Percentiles rank a stretch among this genome's conserved stretches.
These are phyloP conservation scores for Epirrhoe tristata DNA, from an alignment of 2,888 invertebrate genomes.

Conservation along the genomic window DNA sequence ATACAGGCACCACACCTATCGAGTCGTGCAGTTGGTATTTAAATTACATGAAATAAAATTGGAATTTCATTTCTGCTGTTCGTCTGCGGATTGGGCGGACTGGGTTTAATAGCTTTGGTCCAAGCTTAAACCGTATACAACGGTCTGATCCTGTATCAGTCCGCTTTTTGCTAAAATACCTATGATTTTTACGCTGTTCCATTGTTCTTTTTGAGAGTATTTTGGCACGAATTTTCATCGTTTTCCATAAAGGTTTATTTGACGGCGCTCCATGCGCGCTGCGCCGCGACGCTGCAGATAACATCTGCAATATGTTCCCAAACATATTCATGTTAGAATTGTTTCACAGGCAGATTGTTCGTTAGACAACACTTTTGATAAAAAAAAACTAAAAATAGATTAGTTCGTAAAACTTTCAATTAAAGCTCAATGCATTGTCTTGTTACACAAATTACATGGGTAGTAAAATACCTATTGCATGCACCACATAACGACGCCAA, in stretches of 20 bases:
- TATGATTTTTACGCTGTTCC: slow-evolving; percentile 8
- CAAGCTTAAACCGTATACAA: background rate
- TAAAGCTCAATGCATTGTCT: slow-evolving; percentile 21
- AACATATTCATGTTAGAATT: background rate
- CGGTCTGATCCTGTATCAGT: background rate
- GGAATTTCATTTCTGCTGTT: background rate
- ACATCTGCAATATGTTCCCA: slow-evolving; percentile 4
- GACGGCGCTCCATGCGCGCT: slow-evolving; percentile 12
- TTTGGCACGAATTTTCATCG: slow-evolving; percentile 20
- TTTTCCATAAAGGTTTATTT: slow-evolving; percentile 26
- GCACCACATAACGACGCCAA: slow-evolving; percentile 20
- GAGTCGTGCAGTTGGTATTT: background rate
- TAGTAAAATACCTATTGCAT: slow-evolving; percentile 15
- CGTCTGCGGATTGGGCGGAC: background rate
- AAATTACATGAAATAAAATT: slow-evolving; percentile 2
- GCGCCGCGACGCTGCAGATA: slow-evolving; percentile 2
- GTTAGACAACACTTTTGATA: background rate
- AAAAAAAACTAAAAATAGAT: background rate
- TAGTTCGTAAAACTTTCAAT: slow-evolving; percentile 19
- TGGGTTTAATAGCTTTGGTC: background rate
- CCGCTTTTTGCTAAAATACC: slow-evolving; percentile 13
- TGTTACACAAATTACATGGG: slow-evolving; percentile 25
- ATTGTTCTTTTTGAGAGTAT: slow-evolving; percentile 8
- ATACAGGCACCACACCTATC: background rate
- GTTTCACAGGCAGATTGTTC: background rate